Conservation (phyloP, 2,888 invertebrate species). For the Alsophila aescularia region DNA sequence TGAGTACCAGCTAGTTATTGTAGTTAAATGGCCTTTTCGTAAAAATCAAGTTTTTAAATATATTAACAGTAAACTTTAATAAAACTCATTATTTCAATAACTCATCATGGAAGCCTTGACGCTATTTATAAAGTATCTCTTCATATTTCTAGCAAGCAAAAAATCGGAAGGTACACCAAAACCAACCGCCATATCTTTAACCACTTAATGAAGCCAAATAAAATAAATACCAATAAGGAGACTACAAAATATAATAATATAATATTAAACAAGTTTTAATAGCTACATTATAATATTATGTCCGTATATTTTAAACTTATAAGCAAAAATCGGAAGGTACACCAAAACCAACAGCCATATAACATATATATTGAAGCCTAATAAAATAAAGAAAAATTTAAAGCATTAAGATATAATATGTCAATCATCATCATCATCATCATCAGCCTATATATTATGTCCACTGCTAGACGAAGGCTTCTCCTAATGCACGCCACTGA, state of each 20-base stretch:
- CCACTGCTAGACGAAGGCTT: too few relatives aligned
- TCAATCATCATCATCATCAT: too few relatives aligned
- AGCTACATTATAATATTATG: too few relatives aligned
- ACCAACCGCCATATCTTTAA: not conserved
- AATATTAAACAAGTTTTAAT: not conserved
- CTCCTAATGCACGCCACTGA: too few relatives aligned
- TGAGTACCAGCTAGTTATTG: conserved; percentile 14
- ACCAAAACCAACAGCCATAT: too few relatives aligned
- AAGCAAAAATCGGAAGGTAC: too few relatives aligned
- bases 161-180: not conserved
- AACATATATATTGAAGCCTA: too few relatives aligned
- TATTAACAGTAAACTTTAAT: not conserved
- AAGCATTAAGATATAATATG: too few relatives aligned
- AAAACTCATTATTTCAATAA: not conserved
- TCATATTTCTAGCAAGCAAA: not conserved
- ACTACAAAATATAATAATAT: not conserved
- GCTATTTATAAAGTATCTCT: not conserved
- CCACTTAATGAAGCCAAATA: not conserved
- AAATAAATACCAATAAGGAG: not conserved
- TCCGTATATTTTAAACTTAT: too few relatives aligned
- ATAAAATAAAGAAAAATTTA: too few relatives aligned
- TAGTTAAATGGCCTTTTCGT: conserved; percentile 11
- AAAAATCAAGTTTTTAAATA: not conserved
- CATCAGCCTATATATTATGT: too few relatives aligned
- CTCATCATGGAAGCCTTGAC: not conserved